These are phyloP conservation scores for Phrynosoma blainvillii DNA, from an alignment of 2,113 vertebrate genomes.

Conservation along the genomic window DNA sequence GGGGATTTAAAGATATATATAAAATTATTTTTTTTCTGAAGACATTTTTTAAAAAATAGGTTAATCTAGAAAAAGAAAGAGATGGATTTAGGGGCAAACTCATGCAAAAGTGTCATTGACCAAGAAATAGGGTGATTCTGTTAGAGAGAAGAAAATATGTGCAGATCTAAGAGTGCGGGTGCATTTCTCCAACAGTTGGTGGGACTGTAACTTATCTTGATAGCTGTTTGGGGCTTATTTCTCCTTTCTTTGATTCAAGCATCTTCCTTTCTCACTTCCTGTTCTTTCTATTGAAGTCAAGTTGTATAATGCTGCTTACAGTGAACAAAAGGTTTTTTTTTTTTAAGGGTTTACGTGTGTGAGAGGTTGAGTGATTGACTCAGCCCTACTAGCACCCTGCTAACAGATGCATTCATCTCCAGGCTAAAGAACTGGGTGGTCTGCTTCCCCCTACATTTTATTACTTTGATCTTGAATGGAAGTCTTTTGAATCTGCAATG, in stretches of 20 bases:
- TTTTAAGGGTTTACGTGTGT: not conserved
- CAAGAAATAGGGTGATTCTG: not conserved
- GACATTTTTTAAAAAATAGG: not conserved
- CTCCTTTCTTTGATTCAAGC: too few relatives aligned
- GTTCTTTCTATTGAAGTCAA: not conserved
- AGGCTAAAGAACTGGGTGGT: not conserved
- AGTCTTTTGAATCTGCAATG: not conserved
- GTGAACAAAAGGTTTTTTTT: not conserved
- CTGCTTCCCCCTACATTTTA: not conserved
- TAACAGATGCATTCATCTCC: not conserved
- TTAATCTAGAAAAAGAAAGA: not conserved
- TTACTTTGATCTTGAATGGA: not conserved
- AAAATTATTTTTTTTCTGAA: not conserved
- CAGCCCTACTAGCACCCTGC: not conserved
- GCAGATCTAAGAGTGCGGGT: not conserved
- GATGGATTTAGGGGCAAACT: not conserved
- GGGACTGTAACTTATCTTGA: not conserved
- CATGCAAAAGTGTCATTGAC: not conserved
- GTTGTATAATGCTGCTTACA: not conserved
- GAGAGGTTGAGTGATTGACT: not conserved
- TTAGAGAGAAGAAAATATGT: not conserved
- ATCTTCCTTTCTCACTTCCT: not conserved
- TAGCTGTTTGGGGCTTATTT: not conserved
- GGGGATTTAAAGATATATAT: not conserved
- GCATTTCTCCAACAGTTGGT: not conserved